A percentile compares a stretch with the other conserved stretches of the same genome.
These are phyloP conservation scores for Lochmaea crataegi DNA, from an alignment of 2,888 invertebrate genomes.

Conservation along the genomic window DNA sequence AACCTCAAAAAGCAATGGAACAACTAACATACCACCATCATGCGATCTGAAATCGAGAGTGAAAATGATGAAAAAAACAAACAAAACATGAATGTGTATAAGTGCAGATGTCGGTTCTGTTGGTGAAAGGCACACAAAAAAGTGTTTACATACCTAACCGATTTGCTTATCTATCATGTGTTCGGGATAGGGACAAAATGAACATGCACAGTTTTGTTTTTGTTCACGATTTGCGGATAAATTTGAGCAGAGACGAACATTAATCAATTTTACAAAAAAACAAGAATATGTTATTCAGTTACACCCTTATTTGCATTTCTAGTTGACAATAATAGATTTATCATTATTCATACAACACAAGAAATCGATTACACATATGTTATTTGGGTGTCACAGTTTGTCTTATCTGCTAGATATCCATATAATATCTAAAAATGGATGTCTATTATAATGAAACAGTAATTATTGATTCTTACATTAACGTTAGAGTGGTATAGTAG, in stretches of 20 bases:
- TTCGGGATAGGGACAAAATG: neutral
- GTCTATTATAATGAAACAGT: too few species aligned
- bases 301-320: neutral
- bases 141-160: neutral
- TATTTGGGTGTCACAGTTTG: too few species aligned
- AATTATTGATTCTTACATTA: too few species aligned
- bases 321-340: neutral
- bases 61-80: neutral
- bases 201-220: neutral
- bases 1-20: neutral
- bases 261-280: neutral
- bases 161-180: slow-evolving; percentile 1
- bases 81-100: neutral
- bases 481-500: too few species aligned
- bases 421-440: too few species aligned
- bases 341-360: too few species aligned
- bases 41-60: neutral
- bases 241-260: neutral
- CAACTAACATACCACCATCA: too few species aligned
- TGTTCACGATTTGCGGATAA: neutral
- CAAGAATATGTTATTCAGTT: neutral
- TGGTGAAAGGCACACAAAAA: neutral
- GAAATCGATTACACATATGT: too few species aligned
- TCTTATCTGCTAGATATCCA: too few species aligned
- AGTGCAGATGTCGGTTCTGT: neutral